Evolutionary conservation across 1,140 invertebrate genomes (phyloP).

Genomic region (Trichonephila clavipes): DNA sequence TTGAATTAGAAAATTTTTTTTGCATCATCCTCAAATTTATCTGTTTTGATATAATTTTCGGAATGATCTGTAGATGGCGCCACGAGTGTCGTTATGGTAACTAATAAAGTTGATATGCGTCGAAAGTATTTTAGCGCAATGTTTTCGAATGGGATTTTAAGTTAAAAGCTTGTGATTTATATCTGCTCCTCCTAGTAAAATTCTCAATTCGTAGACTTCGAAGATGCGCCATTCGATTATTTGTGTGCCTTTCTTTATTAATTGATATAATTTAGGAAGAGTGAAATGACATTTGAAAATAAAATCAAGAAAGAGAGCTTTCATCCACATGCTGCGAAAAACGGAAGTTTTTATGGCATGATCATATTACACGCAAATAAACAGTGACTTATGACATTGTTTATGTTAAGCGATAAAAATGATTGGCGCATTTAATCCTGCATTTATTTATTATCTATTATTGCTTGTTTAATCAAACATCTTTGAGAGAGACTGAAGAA

Average conservation of each 20-base stretch:
- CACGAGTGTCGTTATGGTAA: conserved; percentile 42
- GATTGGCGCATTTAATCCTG: not conserved
- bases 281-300: not conserved
- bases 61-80: not conserved
- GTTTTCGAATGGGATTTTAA: not conserved
- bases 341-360: not conserved
- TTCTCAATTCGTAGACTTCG: not conserved
- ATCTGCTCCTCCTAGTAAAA: not conserved
- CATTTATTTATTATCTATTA: not conserved
- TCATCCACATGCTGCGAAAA: not conserved
- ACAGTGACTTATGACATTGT: not conserved
- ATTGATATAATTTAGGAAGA: not conserved
- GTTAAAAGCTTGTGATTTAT: not conserved
- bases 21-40: too few species aligned
- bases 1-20: too few species aligned
- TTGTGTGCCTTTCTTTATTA: not conserved
- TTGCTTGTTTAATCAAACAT: not conserved
- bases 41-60: not conserved
- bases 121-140: not conserved
- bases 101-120: conserved; percentile 11
- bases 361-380: not conserved
- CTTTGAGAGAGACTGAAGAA: not conserved
- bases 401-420: not conserved
- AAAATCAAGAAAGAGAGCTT: not conserved
- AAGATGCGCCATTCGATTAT: not conserved